A percentile compares a stretch with the other conserved stretches of the same genome.
These are phyloP conservation scores for Leptarthrus brevirostris DNA, from an alignment of 2,888 invertebrate species.

Conservation along the genomic window DNA sequence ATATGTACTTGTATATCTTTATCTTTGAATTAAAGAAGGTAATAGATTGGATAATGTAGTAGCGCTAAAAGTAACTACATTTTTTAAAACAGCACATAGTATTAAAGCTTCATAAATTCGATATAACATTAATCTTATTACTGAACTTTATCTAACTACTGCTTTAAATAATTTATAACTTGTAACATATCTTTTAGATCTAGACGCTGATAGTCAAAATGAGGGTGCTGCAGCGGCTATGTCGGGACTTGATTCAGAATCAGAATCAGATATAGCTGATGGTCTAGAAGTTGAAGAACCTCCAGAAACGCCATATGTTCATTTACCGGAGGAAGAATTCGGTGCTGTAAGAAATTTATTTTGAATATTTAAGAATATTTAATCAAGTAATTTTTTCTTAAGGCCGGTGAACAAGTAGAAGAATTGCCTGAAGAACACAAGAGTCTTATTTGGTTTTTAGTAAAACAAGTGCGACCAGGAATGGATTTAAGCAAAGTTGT, in stretches of 20 bases:
- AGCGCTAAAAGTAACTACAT: too few relatives aligned
- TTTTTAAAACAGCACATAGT: too few relatives aligned
- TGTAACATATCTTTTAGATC: too few relatives aligned
- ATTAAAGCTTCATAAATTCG: too few relatives aligned
- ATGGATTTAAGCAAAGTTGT: slow-evolving; percentile 91
- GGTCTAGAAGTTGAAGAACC: slow-evolving; percentile 65
- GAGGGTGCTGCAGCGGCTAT: slow-evolving; percentile 70
- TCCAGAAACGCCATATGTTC: slow-evolving; percentile 72
- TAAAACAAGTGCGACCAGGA: slow-evolving; percentile 95
- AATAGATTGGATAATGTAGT: too few relatives aligned
- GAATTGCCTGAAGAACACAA: slow-evolving; percentile 96
- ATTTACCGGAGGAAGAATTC: slow-evolving; percentile 72
- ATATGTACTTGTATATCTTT: too few relatives aligned
- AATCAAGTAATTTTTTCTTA: slow-evolving; percentile 24
- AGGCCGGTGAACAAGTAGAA: slow-evolving; percentile 88
- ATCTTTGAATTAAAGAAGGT: too few relatives aligned
- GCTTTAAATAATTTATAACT: too few relatives aligned
- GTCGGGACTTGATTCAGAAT: slow-evolving; percentile 69
- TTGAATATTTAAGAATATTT: slow-evolving; percentile 20
- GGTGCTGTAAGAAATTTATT: slow-evolving; percentile 67
- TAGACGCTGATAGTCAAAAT: slow-evolving; percentile 78
- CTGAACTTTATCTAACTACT: too few relatives aligned
- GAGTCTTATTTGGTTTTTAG: slow-evolving; percentile 91
- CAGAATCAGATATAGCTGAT: slow-evolving; percentile 72
- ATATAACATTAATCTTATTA: too few relatives aligned